Evolutionary conservation across 2,888 invertebrate genomes (phyloP).

Genomic region (Arrhopalites spinosus): DNA sequence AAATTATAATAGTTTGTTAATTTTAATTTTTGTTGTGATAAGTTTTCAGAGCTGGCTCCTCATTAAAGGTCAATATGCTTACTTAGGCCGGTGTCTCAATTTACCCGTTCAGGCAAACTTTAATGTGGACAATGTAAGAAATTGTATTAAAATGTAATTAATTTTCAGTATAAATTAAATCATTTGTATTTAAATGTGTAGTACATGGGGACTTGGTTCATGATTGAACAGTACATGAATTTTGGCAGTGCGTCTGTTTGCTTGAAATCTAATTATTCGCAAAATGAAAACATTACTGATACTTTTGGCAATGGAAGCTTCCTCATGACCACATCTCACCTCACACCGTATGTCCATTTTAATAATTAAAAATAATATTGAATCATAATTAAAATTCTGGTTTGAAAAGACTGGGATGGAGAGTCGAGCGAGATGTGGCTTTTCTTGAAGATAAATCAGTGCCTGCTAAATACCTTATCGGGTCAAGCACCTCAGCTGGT

Average conservation of each 20-base stretch:
- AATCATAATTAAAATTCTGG: background rate
- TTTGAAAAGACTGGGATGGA: background rate
- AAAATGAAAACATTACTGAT: background rate
- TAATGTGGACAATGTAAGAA: background rate
- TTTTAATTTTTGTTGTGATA: background rate
- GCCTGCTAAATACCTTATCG: constrained; percentile 10
- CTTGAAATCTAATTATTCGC: background rate
- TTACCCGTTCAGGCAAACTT: constrained; percentile 7
- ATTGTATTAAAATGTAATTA: too few relatives aligned
- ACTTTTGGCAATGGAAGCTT: constrained; percentile 9
- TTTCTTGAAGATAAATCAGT: background rate
- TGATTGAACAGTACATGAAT: constrained; percentile 14
- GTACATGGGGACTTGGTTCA: constrained; percentile 18
- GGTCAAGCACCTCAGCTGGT: too few relatives aligned
- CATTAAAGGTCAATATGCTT: constrained; percentile 6
- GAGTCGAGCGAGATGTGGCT: background rate
- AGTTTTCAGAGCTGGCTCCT: background rate
- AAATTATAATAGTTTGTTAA: background rate
- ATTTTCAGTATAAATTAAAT: background rate
- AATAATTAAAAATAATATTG: background rate
- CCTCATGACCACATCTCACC: background rate
- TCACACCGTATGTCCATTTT: constrained; percentile 10
- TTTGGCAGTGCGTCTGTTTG: background rate
- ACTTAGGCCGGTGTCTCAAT: constrained; percentile 13
- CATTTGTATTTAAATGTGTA: background rate